Base-by-base conservation (phyloP, 2,888 invertebrate genomes). In the Amitus sp. region DNA sequence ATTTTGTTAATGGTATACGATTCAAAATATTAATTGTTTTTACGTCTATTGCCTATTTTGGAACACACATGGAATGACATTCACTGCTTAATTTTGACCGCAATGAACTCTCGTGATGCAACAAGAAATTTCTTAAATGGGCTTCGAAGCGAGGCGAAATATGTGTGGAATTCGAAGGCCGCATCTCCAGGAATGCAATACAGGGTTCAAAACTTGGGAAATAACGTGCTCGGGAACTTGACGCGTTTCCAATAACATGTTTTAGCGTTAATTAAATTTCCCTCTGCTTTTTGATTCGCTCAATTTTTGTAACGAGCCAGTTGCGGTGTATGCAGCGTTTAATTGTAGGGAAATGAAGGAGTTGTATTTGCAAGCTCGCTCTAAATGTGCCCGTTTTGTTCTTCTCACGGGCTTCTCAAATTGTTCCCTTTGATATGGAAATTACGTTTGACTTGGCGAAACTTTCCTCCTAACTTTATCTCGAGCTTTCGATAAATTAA, bases 111-210 rank as follows among this genome's bases (percentile, higher is more conserved):
- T 2, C 10, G 42, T 42, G 42, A 50, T 42, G 19, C 42, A 30
- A 18, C 18, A 19, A 9, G 34, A 28, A 34, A 43, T 23, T 20
- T 51, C 43, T 45, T 33, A 43, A 51, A 51, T 43, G 43, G 34
- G 45, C 43, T 45, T 43, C 34, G 43, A 19, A 43, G 27, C 43
- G 23, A 9, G n/a, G 43, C 13, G 23, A 37, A 37, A 37, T 37
- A 37, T 20, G n/a, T 23, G 12, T 13, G 43, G 12, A 12, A 20
- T 42, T 42, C 42, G 19, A 42, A 43, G 43, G 15, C 15, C 19
- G 42, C 42, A 13, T 42, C 19, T 19, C 42, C 19, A 9, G 42
- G 42, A 42, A 43, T 23, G 23, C 13, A 13, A 13, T 13, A 13
- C 23, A 43, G 27, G 43, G 20, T 43, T n/a, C 23, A 43, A 43